Base-by-base conservation (phyloP, 2,113 vertebrate genomes). In the Apus apus region DNA sequence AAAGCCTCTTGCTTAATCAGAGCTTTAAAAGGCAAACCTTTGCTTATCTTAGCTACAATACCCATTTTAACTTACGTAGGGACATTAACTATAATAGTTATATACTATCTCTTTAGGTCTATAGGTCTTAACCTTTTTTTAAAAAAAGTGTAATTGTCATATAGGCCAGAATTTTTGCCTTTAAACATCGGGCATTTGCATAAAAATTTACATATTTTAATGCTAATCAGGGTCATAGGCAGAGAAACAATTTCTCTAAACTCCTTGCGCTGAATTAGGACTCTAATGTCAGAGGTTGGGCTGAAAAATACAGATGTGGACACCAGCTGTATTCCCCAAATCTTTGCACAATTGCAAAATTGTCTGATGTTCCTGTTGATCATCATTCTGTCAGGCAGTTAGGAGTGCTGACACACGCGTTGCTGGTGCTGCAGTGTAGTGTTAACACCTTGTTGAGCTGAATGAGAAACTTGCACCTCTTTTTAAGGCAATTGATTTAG, bases 401-500 rank as follows among this genome's bases (percentile, higher is more conserved):
- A 8, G 34, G 56, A 83, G 78, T 77, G 68, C 82, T 93, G 96
- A 80, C 74, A 67, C 6, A 1, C 13, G 10, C 2, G 3, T 27
- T 68, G 73, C 38, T 62, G 29, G 13, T 81, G 58, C 53, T 71
- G 27, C 19, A 5, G 54, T 43, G 43, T 27, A 17, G 23, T 74
- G 79, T 93, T 96, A 90, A 90, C 85, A 81, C 79, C 73, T 86
- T 75, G 43, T 72, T 84, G 68, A 92, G 66, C 40, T 89, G 65
- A 89, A 90, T 34, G 83, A 84, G 93, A 80, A 94, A 78, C 61
- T 70, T 51, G 48, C 72, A 46, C 68, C 72, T 81, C 79, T 93
- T 90, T 88, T 91, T 48, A 78, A 90, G 58, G 46, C 58, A 82
- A 25, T 68, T 89, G 85, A 90, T 94, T 80, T 80, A 77, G 57